phyloP scores from a whole-genome alignment of 1,140 invertebrate species.

The Delia radicum region DNA sequence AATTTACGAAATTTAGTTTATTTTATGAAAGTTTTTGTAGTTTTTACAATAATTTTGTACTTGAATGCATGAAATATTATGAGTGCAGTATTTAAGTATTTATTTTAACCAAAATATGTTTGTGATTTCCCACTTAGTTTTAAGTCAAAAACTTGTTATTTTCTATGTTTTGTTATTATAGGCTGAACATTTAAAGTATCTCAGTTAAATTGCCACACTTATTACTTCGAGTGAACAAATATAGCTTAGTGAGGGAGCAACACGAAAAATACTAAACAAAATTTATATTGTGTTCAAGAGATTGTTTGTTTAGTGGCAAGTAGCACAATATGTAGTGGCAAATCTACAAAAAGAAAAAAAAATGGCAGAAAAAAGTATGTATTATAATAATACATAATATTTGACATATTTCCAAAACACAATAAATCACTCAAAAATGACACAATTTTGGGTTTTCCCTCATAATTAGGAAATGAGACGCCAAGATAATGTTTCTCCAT shows the following conservation, averaged over 20 bases:
- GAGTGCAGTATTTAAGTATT: too few relatives aligned
- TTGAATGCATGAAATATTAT: too few relatives aligned
- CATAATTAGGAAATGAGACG: conserved; percentile 26
- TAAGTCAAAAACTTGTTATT: too few relatives aligned
- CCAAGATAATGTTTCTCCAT: conserved; percentile 14
- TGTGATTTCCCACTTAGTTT: too few relatives aligned
- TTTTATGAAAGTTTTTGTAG: too few relatives aligned
- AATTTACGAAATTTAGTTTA: too few relatives aligned
- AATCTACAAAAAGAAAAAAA: not conserved
- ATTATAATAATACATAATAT: conserved; percentile 17
- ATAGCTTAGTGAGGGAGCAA: not conserved
- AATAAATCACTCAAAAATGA: conserved; percentile 27
- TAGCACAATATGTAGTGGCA: not conserved
- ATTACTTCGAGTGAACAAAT: too few relatives aligned
- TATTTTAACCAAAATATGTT: too few relatives aligned
- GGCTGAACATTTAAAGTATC: too few relatives aligned
- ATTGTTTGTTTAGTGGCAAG: not conserved
- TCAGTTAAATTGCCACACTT: too few relatives aligned
- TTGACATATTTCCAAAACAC: conserved; percentile 27
- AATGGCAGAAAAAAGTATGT: not conserved
- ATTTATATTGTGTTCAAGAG: not conserved
- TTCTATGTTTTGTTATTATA: too few relatives aligned
- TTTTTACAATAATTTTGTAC: too few relatives aligned
- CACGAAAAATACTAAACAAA: not conserved
- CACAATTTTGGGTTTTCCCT: conserved; percentile 25